Conservation (phyloP, 2,888 invertebrate genomes). For the Drosophila kambysellisi region DNA sequence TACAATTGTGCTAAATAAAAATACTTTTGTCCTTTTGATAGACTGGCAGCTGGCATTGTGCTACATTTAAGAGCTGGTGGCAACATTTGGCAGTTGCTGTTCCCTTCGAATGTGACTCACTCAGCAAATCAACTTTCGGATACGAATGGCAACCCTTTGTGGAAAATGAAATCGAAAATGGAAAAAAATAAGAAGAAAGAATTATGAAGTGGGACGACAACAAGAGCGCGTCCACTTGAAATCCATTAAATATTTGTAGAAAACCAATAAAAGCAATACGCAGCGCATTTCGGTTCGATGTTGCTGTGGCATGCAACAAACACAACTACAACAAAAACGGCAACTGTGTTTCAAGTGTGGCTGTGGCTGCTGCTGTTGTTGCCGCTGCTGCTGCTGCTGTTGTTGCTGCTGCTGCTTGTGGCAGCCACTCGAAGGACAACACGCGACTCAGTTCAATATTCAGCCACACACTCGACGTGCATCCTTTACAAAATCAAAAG, state of each 20-base stretch:
- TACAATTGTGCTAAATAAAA: not conserved
- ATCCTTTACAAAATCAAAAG: slow-evolving; percentile 76
- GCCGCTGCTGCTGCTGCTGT: slow-evolving; percentile 8
- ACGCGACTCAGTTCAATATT: slow-evolving; percentile 65
- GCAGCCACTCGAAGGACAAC: slow-evolving; percentile 73
- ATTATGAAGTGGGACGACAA: slow-evolving; percentile 78
- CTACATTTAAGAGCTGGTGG: slow-evolving; percentile 2
- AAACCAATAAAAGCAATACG: slow-evolving; percentile 78
- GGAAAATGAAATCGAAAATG: slow-evolving; percentile 17
- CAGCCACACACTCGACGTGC: slow-evolving; percentile 40
- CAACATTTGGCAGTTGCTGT: slow-evolving; percentile 39
- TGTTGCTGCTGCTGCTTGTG: slow-evolving; percentile 27
- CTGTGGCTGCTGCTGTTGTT: slow-evolving; percentile 19
- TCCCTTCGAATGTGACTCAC: slow-evolving; percentile 21
- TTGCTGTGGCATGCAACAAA: slow-evolving; percentile 39
- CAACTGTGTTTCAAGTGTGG: slow-evolving; percentile 67
- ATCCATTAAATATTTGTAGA: slow-evolving; percentile 81
- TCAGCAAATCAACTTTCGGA: not conserved
- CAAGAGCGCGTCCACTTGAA: slow-evolving; percentile 77
- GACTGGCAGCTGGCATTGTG: slow-evolving; percentile 42
- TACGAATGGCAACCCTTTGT: slow-evolving; percentile 46
- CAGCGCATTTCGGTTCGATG: slow-evolving; percentile 37
- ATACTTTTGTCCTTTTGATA: not conserved
- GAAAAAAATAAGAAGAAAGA: slow-evolving; percentile 22
- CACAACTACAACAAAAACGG: slow-evolving; percentile 65